Evolutionary conservation across 64 coral and sea anemone species (phyloP).

Genomic region (Montipora cactus): DNA sequence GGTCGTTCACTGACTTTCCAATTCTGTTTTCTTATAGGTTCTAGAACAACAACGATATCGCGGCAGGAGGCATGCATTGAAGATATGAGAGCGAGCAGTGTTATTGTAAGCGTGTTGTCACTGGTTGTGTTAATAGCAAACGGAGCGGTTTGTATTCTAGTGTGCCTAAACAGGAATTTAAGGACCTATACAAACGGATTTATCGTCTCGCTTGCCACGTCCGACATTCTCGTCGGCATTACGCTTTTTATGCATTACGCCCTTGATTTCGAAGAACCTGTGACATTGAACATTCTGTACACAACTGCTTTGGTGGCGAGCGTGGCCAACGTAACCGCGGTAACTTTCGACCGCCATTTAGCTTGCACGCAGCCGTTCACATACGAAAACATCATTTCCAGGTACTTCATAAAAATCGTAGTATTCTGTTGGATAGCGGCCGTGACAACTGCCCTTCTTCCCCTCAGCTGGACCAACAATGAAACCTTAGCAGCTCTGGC

Average conservation of each 20-base stretch:
- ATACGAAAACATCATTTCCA: constrained; percentile 67
- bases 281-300: constrained; percentile 72
- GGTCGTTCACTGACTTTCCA: neutral
- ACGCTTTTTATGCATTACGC: constrained; percentile 72
- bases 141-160: constrained; percentile 64
- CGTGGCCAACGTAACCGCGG: constrained; percentile 74
- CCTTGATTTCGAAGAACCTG: neutral
- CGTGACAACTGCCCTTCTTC: constrained; percentile 43
- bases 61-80: neutral
- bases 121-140: constrained; percentile 58
- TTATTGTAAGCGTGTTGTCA: constrained; percentile 71
- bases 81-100: neutral
- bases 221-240: constrained; percentile 70
- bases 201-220: constrained; percentile 71
- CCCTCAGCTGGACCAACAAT: constrained; percentile 51
- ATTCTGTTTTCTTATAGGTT: neutral
- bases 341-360: constrained; percentile 77
- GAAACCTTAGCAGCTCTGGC: constrained; percentile 7
- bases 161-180: constrained; percentile 59
- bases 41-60: neutral
- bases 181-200: constrained; percentile 76
- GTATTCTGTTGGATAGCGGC: constrained; percentile 51
- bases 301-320: constrained; percentile 61
- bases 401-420: constrained; percentile 61
- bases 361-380: constrained; percentile 70